Percentiles rank a stretch among this genome's conserved stretches.
Conservation (phyloP, 2,888 invertebrate species). For the Papilio protenor region DNA sequence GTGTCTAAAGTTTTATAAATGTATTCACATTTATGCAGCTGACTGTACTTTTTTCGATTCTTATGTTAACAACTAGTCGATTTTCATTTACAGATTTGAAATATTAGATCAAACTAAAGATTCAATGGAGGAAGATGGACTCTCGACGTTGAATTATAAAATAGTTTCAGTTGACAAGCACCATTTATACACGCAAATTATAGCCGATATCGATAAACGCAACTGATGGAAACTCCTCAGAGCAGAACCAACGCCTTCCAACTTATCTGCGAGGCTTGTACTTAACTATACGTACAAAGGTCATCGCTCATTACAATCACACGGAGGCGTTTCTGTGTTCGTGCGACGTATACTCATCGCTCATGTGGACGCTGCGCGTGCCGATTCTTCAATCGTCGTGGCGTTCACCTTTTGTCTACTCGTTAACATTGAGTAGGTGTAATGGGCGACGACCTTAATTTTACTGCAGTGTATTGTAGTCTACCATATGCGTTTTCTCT, state of each 20-base stretch:
- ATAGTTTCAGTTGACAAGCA: conserved; percentile 87
- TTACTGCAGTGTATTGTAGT: not conserved
- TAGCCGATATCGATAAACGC: conserved; percentile 88
- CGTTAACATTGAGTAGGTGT: not conserved
- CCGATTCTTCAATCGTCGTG: not conserved
- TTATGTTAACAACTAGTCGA: not conserved
- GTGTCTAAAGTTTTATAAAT: too few relatives aligned
- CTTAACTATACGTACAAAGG: not conserved
- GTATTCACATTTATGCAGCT: too few relatives aligned
- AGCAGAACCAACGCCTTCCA: not conserved
- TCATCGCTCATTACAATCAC: not conserved
- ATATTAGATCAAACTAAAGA: conserved; percentile 92
- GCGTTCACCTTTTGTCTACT: not conserved
- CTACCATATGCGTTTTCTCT: not conserved
- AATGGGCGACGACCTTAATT: not conserved
- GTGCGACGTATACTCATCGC: not conserved
- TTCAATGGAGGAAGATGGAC: conserved; percentile 93
- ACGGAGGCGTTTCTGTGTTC: not conserved
- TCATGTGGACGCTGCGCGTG: too few relatives aligned
- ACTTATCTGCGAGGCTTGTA: not conserved
- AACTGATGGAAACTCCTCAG: not conserved
- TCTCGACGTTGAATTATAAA: conserved; percentile 93
- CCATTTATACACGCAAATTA: conserved; percentile 92
- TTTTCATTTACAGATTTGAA: conserved; percentile 87
- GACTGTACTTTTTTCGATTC: not conserved